A percentile compares a stretch with the other conserved stretches of the same genome.
Conservation (phyloP, 2,888 invertebrate species). For the Drosophila niveifrons region DNA sequence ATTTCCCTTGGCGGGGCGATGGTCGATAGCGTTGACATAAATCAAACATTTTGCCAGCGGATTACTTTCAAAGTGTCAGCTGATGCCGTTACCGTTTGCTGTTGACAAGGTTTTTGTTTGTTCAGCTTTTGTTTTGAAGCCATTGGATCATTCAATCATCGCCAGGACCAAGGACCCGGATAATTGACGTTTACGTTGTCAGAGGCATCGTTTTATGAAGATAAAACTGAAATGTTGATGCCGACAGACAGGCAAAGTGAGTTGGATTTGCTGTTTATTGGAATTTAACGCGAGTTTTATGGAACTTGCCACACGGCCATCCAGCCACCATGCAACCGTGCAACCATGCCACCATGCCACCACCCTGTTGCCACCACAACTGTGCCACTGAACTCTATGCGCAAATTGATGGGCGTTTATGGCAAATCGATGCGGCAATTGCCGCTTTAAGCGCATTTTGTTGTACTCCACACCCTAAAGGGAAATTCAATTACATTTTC, state of each 20-base stretch:
- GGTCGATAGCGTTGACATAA: constrained; percentile 63
- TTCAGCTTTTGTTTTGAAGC: constrained; percentile 41
- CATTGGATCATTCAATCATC: constrained; percentile 63
- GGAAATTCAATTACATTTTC: constrained; percentile 41
- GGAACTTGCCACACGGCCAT: constrained; percentile 10
- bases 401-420: constrained; percentile 43
- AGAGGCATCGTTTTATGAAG: constrained; percentile 48
- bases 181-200: constrained; percentile 67
- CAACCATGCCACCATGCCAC: background rate
- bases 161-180: constrained; percentile 30
- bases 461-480: constrained; percentile 11
- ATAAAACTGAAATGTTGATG: constrained; percentile 44
- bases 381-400: constrained; percentile 15
- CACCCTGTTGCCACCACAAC: constrained; percentile 3
- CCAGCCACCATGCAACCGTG: background rate
- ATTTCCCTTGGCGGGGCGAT: background rate
- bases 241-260: constrained; percentile 36
- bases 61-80: constrained; percentile 68
- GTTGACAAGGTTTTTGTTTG: constrained; percentile 59
- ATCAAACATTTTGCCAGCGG: constrained; percentile 67
- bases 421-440: constrained; percentile 59
- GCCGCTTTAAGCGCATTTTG: constrained; percentile 33
- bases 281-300: constrained; percentile 56
- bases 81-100: constrained; percentile 35
- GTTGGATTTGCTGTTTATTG: constrained; percentile 63